Conservation (phyloP, 2,113 vertebrate genomes). For the Xenus cinereus region DNA sequence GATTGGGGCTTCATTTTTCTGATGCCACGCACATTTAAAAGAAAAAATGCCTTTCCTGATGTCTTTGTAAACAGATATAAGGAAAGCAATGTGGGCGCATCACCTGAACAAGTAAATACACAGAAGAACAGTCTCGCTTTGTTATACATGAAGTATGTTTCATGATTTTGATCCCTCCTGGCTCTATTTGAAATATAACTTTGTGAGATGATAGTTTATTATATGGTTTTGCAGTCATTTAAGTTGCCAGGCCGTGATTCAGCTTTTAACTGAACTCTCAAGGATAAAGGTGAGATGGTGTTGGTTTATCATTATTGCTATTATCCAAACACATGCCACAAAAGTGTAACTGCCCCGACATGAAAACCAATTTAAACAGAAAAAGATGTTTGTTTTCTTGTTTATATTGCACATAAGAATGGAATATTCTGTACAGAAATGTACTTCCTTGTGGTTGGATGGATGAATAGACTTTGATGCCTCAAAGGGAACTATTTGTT, state of each 20-base stretch:
- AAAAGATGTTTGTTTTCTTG: background rate
- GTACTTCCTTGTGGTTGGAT: background rate
- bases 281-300: background rate
- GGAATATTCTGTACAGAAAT: background rate
- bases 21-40: background rate
- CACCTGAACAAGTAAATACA: background rate
- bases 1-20: background rate
- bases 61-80: background rate
- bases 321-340: background rate
- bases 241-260: background rate
- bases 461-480: background rate
- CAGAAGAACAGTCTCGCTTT: background rate
- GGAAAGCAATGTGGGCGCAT: background rate
- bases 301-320: background rate
- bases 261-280: background rate
- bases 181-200: background rate
- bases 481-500: background rate
- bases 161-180: background rate
- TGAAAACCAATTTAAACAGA: background rate
- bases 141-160: background rate
- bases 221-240: background rate
- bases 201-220: background rate
- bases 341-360: background rate
- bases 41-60: background rate
- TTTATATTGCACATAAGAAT: background rate